Evolutionary conservation across 2,797 vertebrate species (phyloP).

Genomic region (Brachymystax lenok): DNA sequence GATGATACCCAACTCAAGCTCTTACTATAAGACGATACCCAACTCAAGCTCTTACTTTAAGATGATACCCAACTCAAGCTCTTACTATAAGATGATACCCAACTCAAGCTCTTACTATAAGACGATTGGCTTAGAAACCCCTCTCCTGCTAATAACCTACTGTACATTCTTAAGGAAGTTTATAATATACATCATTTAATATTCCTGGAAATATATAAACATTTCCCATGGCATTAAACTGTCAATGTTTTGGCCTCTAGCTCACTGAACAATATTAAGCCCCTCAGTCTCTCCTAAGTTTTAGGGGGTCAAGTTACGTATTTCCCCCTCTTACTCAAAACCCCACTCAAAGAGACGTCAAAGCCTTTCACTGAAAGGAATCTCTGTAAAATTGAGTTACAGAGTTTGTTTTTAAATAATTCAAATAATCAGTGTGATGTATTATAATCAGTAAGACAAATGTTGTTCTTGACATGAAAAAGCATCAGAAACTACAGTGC

Average conservation of each 20-base stretch:
- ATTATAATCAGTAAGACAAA: constrained; percentile 46
- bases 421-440: constrained; percentile 50
- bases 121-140: constrained; percentile 77
- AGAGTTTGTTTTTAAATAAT: constrained; percentile 50
- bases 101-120: neutral
- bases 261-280: constrained; percentile 16
- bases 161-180: constrained; percentile 73
- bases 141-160: constrained; percentile 71
- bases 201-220: constrained; percentile 88
- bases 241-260: constrained; percentile 57
- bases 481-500: constrained; percentile 13
- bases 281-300: constrained; percentile 50
- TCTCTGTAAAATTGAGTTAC: constrained; percentile 54
- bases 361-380: constrained; percentile 23
- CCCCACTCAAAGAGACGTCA: constrained; percentile 17
- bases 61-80: no score
- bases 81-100: no score
- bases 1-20: no score
- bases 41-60: no score
- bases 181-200: constrained; percentile 89
- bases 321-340: constrained; percentile 33
- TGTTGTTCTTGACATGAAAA: constrained; percentile 36
- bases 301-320: constrained; percentile 63
- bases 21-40: no score
- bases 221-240: constrained; percentile 59